Evolutionary conservation across 1,140 invertebrate genomes (phyloP).

Genomic region (Drosophila littoralis): DNA sequence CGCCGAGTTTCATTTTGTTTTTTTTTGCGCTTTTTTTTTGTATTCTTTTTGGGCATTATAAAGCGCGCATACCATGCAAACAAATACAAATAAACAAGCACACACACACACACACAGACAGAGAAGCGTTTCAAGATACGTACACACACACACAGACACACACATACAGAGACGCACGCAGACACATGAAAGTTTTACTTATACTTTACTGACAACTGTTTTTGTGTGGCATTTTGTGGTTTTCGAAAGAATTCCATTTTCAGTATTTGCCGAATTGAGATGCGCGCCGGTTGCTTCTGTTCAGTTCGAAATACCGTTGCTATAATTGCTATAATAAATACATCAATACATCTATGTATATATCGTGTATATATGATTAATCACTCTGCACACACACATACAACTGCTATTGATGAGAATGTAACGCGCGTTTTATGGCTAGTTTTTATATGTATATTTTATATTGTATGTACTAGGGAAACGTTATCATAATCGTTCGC

Average conservation of each 20-base stretch:
- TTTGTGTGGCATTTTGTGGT: conserved; percentile 75
- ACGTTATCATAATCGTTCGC: conserved; percentile 18
- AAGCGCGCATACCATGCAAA: conserved; percentile 50
- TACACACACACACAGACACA: conserved; percentile 16
- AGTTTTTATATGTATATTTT: not conserved
- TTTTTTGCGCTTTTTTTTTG: not conserved
- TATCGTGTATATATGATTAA: not conserved
- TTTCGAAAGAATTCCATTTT: conserved; percentile 83
- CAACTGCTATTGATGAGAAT: not conserved
- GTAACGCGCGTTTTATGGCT: not conserved
- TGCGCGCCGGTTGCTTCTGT: conserved; percentile 69
- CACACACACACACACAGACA: conserved; percentile 35
- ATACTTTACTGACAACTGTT: conserved; percentile 69
- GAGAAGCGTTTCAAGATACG: conserved; percentile 13
- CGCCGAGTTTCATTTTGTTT: conserved; percentile 22
- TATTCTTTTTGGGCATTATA: conserved; percentile 57
- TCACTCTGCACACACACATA: not conserved
- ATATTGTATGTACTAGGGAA: not conserved
- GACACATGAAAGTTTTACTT: conserved; percentile 60
- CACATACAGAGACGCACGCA: conserved; percentile 16
- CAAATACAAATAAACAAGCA: conserved; percentile 39
- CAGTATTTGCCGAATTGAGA: conserved; percentile 84
- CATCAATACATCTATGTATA: not conserved
- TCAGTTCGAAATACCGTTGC: conserved; percentile 14
- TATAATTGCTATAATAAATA: not conserved